Evolutionary conservation across 2,113 vertebrate species (phyloP).

Genomic region (Sander lucioperca): DNA sequence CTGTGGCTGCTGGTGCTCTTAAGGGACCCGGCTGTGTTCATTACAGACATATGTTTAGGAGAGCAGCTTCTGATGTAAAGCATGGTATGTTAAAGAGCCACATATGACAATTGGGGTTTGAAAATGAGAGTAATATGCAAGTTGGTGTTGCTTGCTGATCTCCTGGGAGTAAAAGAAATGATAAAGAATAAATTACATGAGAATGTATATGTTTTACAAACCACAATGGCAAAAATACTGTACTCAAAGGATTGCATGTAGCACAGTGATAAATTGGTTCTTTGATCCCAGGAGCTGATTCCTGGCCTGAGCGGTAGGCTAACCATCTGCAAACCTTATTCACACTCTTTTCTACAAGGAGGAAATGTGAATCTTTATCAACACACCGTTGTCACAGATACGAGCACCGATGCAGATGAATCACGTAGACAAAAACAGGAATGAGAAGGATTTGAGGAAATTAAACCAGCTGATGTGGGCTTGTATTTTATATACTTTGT

Average conservation of each 20-base stretch:
- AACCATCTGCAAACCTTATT: slow-evolving; percentile 30
- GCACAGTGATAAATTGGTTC: slow-evolving; percentile 55
- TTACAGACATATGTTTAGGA: slow-evolving; percentile 44
- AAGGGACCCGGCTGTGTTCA: slow-evolving; percentile 52
- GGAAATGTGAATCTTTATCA: slow-evolving; percentile 30
- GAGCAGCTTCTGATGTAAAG: slow-evolving; percentile 5
- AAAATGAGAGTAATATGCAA: background rate
- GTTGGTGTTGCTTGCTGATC: background rate
- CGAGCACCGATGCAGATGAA: background rate
- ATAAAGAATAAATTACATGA: background rate
- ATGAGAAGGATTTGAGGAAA: background rate
- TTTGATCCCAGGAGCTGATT: slow-evolving; percentile 45
- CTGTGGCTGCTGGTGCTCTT: slow-evolving; percentile 38
- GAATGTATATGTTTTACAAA: slow-evolving; percentile 9
- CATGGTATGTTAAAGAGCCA: slow-evolving; percentile 9
- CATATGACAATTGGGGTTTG: slow-evolving; percentile 16
- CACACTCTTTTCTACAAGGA: slow-evolving; percentile 6
- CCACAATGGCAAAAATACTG: background rate
- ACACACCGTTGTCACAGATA: slow-evolving; percentile 31
- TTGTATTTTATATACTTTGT: background rate
- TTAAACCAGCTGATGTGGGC: background rate
- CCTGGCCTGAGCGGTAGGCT: slow-evolving; percentile 1
- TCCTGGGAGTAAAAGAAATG: background rate
- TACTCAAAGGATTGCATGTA: slow-evolving; percentile 36
- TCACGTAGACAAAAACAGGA: background rate